Conservation (phyloP, 2,113 vertebrate species). For the Amphilophus citrinellus region DNA sequence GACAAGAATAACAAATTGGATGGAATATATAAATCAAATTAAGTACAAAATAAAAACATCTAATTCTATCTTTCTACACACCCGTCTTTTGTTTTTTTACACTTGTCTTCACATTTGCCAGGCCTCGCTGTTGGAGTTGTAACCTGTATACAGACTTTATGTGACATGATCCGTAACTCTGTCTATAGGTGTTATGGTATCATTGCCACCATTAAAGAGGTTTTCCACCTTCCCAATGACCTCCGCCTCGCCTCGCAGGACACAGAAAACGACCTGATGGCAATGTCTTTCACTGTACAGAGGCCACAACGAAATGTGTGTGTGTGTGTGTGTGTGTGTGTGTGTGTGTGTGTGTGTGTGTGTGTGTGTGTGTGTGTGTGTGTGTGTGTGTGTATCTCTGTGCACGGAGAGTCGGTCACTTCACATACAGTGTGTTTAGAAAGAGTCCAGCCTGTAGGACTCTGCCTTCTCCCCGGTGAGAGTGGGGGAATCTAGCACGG, state of each 20-base stretch:
- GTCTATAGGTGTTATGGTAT: slow-evolving; percentile 78
- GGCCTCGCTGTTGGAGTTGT: slow-evolving; percentile 33
- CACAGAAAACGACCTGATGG: slow-evolving; percentile 76
- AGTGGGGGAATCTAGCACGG: slow-evolving; percentile 81
- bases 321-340: slow-evolving; percentile 8
- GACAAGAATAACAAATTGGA: background rate
- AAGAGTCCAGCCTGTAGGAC: slow-evolving; percentile 58
- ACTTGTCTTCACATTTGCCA: slow-evolving; percentile 43
- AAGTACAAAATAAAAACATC: background rate
- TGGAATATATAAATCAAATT: background rate
- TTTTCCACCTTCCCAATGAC: slow-evolving; percentile 77
- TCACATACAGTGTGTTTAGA: slow-evolving; percentile 57
- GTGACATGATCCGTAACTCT: slow-evolving; percentile 77
- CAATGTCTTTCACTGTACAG: slow-evolving; percentile 62
- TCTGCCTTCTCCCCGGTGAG: slow-evolving; percentile 73
- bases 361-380: background rate
- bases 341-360: too few relatives aligned
- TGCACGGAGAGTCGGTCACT: slow-evolving; percentile 52
- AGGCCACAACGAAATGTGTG: slow-evolving; percentile 22
- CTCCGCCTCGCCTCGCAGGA: slow-evolving; percentile 75
- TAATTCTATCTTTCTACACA: background rate
- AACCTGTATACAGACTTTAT: slow-evolving; percentile 54
- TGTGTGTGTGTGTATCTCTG: slow-evolving; percentile 22
- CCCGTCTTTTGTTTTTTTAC: slow-evolving; percentile 22
- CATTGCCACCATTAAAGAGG: slow-evolving; percentile 80